A percentile compares a stretch with the other conserved stretches of the same genome.
Conservation (phyloP, 2,113 vertebrate species). For the Sceloporus tristichus region DNA sequence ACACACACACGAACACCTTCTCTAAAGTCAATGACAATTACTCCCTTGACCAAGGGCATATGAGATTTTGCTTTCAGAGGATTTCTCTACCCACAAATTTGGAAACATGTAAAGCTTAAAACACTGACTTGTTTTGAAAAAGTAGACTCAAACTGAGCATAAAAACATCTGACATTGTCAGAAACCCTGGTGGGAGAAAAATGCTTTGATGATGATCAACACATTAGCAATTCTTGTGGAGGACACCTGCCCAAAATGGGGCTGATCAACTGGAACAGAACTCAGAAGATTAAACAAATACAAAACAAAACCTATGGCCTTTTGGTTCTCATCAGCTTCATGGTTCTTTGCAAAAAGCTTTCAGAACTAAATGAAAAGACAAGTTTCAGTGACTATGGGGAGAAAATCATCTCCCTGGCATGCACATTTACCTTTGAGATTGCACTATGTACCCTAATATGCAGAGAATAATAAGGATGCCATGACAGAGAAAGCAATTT, state of each 20-base stretch:
- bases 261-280: not conserved
- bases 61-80: not conserved
- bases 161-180: not conserved
- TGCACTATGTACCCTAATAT: not conserved
- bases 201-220: constrained; percentile 12
- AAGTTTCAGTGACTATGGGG: not conserved
- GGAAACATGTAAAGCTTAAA: not conserved
- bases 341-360: not conserved
- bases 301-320: not conserved
- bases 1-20: not conserved
- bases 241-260: not conserved
- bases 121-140: not conserved
- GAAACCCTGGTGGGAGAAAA: not conserved
- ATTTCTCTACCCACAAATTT: not conserved
- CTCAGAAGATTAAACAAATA: not conserved
- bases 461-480: not conserved
- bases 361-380: not conserved
- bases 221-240: constrained; percentile 4
- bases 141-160: not conserved
- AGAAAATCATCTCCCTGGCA: not conserved
- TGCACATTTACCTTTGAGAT: not conserved
- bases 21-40: not conserved
- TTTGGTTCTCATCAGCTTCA: not conserved
- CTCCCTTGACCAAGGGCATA: not conserved
- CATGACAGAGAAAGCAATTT: not conserved